These are phyloP conservation scores for Orchestes rusci DNA, from an alignment of 2,888 invertebrate species.

Conservation along the genomic window DNA sequence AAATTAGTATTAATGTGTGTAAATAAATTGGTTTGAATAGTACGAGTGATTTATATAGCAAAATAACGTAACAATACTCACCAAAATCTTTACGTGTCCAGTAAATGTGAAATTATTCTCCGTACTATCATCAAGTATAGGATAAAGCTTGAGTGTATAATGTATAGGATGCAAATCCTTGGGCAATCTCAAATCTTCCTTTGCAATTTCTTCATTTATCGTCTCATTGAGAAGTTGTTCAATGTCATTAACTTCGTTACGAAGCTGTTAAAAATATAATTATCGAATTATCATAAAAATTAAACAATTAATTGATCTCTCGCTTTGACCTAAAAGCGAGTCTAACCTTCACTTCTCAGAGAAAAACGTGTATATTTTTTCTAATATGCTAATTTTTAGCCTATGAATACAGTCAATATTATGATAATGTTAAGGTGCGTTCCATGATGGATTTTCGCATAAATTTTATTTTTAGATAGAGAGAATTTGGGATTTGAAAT, in stretches of 20 bases:
- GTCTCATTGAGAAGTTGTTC: conserved; percentile 38
- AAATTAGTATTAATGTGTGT: no score
- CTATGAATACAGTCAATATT: no score
- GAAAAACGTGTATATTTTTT: no score
- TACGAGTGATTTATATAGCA: background rate
- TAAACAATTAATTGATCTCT: background rate
- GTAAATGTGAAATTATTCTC: conserved; percentile 38
- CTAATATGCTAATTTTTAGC: no score
- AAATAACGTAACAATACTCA: conserved; percentile 2
- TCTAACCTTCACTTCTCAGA: background rate
- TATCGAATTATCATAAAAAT: background rate
- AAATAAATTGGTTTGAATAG: no score
- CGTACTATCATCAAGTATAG: conserved; percentile 35
- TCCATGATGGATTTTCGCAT: no score
- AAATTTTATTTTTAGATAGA: no score
- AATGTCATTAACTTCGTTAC: conserved; percentile 36
- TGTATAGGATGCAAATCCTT: conserved; percentile 33
- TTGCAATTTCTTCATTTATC: conserved; percentile 32
- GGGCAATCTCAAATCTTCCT: conserved; percentile 36
- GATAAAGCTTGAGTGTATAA: conserved; percentile 38
- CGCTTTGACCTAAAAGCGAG: background rate
- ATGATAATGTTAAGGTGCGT: no score
- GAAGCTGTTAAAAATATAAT: conserved; percentile 28
- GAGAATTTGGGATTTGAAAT: no score
- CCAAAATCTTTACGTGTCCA: conserved; percentile 31